A percentile compares a stretch with the other conserved stretches of the same genome.
phyloP scores from a whole-genome alignment of 2,797 vertebrate species.

The Peromyscus eremicus region DNA sequence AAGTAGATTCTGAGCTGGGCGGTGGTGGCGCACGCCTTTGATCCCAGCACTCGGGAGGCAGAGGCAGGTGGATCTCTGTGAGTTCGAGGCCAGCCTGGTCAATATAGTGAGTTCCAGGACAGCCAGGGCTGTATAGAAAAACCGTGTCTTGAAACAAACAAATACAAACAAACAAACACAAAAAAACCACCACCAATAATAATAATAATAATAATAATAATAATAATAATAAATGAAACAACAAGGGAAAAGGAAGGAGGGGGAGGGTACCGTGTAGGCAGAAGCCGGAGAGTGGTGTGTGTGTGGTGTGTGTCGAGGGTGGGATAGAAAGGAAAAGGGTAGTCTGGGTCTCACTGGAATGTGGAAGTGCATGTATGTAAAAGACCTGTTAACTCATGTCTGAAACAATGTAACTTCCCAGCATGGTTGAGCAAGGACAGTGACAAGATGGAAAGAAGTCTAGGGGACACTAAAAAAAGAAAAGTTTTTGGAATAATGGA shows the following conservation, averaged over 20 bases:
- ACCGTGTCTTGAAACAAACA: neutral
- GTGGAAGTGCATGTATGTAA: conserved; percentile 76
- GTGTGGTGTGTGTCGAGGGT: neutral
- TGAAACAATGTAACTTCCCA: conserved; percentile 74
- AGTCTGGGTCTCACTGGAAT: conserved; percentile 76
- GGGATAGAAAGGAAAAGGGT: conserved; percentile 59
- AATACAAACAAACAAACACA: neutral
- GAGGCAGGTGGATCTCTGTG: neutral
- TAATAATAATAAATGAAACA: neutral
- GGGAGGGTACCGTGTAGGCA: conserved; percentile 15
- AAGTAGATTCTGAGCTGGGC: neutral
- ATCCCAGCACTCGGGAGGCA: neutral
- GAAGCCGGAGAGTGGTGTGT: neutral
- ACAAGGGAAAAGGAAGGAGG: conserved; percentile 45
- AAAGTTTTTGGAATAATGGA: conserved; percentile 56
- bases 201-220: neutral
- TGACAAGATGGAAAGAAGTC: conserved; percentile 64
- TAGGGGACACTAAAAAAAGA: conserved; percentile 74
- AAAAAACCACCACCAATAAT: too few relatives aligned
- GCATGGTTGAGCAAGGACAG: conserved; percentile 73
- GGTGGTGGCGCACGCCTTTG: neutral
- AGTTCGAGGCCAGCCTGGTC: neutral
- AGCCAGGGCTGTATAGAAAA: neutral
- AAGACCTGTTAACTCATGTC: conserved; percentile 81
- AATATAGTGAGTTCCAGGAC: neutral